A percentile compares a stretch with the other conserved stretches of the same genome.
Evolutionary conservation across 1,140 invertebrate species (phyloP).

Genomic region (Lepidurus couesii): DNA sequence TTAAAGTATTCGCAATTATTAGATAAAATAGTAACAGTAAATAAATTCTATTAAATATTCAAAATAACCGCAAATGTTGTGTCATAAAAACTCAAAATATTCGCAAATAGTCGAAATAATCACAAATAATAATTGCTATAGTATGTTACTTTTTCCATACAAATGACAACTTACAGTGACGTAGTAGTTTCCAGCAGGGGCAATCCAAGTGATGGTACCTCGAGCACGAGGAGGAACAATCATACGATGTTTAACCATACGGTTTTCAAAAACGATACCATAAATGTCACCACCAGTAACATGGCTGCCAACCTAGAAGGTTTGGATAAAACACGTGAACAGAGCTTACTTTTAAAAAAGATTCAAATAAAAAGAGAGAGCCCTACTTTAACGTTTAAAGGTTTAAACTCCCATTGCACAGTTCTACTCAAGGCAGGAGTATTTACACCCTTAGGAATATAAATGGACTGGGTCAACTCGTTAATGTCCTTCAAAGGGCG

Average conservation of each 20-base stretch:
- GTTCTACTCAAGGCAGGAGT: slow-evolving; percentile 80
- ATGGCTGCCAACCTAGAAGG: slow-evolving; percentile 73
- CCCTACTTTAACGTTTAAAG: slow-evolving; percentile 71
- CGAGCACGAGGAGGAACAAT: slow-evolving; percentile 87
- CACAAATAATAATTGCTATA: slow-evolving; percentile 26
- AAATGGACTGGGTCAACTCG: slow-evolving; percentile 89
- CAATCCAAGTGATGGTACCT: slow-evolving; percentile 93
- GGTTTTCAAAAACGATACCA: slow-evolving; percentile 93
- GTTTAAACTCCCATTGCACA: slow-evolving; percentile 87
- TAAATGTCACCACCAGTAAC: slow-evolving; percentile 97
- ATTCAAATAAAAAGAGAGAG: background rate
- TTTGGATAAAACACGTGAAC: slow-evolving; percentile 30
- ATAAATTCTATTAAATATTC: too few relatives aligned
- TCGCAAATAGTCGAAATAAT: slow-evolving; percentile 12
- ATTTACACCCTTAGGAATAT: slow-evolving; percentile 98
- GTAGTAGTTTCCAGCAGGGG: slow-evolving; percentile 89
- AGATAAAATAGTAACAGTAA: too few relatives aligned
- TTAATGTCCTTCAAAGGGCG: slow-evolving; percentile 95
- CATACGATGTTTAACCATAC: slow-evolving; percentile 94
- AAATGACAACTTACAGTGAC: slow-evolving; percentile 65
- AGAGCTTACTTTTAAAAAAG: background rate
- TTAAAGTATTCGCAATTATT: too few relatives aligned
- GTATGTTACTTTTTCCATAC: background rate
- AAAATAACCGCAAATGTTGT: background rate
- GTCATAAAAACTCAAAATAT: slow-evolving; percentile 31